Evolutionary conservation across 1,140 invertebrate species (phyloP), one percentile per base, ranked within the genome.

Genomic region (Apis dorsata): DNA sequence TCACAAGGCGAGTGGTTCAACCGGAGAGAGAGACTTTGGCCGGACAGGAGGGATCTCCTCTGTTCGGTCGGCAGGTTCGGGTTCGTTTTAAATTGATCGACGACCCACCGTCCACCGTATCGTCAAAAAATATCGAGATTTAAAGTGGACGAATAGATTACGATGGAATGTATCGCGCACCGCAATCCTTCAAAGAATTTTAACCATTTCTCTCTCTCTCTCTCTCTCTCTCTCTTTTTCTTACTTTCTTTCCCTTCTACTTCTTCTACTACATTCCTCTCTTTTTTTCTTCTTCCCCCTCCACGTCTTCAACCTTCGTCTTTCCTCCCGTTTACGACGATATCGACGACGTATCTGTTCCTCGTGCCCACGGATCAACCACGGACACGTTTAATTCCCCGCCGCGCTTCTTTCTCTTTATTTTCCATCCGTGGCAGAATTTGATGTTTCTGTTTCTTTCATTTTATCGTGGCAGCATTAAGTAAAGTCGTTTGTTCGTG

Each of bases 11-110:
- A 87, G 71, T 28, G 55, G 28, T 60, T 60, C 19, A 11, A 34
- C 21, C 71, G 76, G 66, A 71, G 57, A 59, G 81, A 83, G 65
- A 77, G 34, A 68, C 60, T 66, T 28, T 17, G 65, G 65, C 21
- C 21, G 68, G 53, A 34, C 49, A 19, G 79, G 68, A 68, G 62
- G 60, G 66, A 83, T 74, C 44, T 76, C 34, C 15, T 65, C 24
- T 53, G 24, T 66, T 53, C 13, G 34, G n/a, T 1, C 66, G 55
- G n/a, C 63, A 53, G 44, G 70, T 44, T 60, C 57, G 34, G 44
- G 21, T 65, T 84, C 74, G 70, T 74, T 80, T 81, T 66, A 78
- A 85, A 85, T 85, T 87, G 85, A 87, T 87, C 81, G 85, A 84
- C 77, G 79, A 85, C 65, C 83, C 55, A 65, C 71, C 72, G 57